These are phyloP conservation scores for Drosophila biarmipes DNA, from an alignment of 1,140 invertebrate species.

Conservation along the genomic window DNA sequence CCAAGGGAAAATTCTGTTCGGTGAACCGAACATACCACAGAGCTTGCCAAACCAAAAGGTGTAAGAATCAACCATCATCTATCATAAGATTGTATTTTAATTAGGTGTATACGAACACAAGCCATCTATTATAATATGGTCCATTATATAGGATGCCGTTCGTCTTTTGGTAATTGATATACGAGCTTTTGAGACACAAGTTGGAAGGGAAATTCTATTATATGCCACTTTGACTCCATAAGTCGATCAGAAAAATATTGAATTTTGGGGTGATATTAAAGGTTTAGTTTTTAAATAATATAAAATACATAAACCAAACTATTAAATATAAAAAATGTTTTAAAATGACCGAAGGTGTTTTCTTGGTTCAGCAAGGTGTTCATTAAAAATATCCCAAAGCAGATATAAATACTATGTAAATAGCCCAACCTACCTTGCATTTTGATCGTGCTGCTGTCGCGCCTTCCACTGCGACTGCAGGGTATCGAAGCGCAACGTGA, in stretches of 20 bases:
- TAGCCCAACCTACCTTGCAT: slow-evolving; percentile 67
- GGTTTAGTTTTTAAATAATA: too few species aligned
- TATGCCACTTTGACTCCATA: slow-evolving; percentile 50
- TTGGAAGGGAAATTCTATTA: neutral
- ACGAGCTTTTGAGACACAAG: slow-evolving; percentile 51
- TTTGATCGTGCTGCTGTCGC: slow-evolving; percentile 85
- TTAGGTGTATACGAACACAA: slow-evolving; percentile 37
- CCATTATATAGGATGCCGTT: slow-evolving; percentile 50
- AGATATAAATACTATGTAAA: neutral
- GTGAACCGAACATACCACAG: neutral
- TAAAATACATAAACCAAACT: too few species aligned
- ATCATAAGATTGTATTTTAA: neutral
- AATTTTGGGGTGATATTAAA: too few species aligned
- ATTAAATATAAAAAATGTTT: too few species aligned
- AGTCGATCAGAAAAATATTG: neutral
- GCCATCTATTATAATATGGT: slow-evolving; percentile 50
- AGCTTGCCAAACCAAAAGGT: slow-evolving; percentile 36
- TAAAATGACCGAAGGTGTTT: too few species aligned
- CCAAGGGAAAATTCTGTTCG: slow-evolving; percentile 17
- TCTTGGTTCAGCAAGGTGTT: slow-evolving; percentile 28
- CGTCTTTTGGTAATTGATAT: slow-evolving; percentile 21
- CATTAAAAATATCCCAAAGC: neutral
- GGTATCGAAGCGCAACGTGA: slow-evolving; percentile 89
- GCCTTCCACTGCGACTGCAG: slow-evolving; percentile 89
- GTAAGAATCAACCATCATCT: too few species aligned